Conservation (phyloP, 2,113 vertebrate genomes). For the Pan troglodytes region DNA sequence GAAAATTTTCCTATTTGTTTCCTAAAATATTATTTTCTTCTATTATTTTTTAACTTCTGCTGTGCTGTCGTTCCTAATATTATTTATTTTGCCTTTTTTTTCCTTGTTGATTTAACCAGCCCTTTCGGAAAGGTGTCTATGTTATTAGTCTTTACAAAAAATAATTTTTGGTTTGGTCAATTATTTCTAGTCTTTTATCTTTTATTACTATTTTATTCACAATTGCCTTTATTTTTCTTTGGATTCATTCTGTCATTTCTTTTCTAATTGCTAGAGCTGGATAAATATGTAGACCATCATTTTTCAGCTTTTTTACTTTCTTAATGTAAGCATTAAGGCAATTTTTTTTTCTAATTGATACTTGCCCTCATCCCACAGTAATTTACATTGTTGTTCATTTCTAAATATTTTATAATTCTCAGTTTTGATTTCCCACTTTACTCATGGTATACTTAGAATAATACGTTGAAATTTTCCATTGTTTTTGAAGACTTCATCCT, state of each 20-base stretch:
- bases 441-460: background rate
- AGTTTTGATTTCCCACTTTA: background rate
- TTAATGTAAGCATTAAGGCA: background rate
- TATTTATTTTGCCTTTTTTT: background rate
- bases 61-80: background rate
- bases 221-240: background rate
- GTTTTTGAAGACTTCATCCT: background rate
- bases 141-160: background rate
- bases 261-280: background rate
- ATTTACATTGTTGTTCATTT: background rate
- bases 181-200: background rate
- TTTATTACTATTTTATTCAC: background rate
- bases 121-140: background rate
- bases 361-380: background rate
- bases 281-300: background rate
- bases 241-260: background rate
- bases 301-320: background rate
- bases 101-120: background rate
- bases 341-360: background rate
- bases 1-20: background rate
- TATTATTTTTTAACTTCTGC: background rate
- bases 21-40: background rate
- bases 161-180: background rate
- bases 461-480: background rate
- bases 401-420: background rate